Percentiles rank a stretch among this genome's conserved stretches.
Evolutionary conservation across 2,797 vertebrate species (phyloP).

Genomic region (Aphelocoma californica): DNA sequence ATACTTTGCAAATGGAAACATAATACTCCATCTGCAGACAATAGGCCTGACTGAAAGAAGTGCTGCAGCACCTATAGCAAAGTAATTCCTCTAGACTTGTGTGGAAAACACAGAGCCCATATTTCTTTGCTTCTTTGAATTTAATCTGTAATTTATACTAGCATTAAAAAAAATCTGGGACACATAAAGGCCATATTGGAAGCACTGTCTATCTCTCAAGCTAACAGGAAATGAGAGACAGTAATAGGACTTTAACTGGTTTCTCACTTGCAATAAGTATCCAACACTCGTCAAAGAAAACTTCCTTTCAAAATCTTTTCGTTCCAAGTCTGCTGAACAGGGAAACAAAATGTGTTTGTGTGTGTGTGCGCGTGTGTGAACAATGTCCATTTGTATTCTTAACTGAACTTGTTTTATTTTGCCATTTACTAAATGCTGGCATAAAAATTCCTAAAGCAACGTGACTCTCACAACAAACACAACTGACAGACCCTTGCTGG

Average conservation of each 20-base stretch:
- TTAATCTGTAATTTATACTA: not conserved
- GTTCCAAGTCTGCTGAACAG: not conserved
- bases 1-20: not conserved
- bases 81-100: not conserved
- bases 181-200: slow-evolving; percentile 27
- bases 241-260: not conserved
- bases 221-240: slow-evolving; percentile 57
- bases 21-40: slow-evolving; percentile 25
- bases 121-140: slow-evolving; percentile 9
- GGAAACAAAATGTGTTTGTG: not conserved
- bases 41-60: not conserved
- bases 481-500: not conserved
- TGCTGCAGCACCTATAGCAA: not conserved
- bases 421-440: slow-evolving; percentile 27
- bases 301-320: not conserved
- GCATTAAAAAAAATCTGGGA: slow-evolving; percentile 32
- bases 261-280: slow-evolving; percentile 4
- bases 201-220: not conserved
- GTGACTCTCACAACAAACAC: slow-evolving; percentile 48
- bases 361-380: not conserved
- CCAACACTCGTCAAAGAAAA: not conserved
- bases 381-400: slow-evolving; percentile 31
- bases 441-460: slow-evolving; percentile 33
- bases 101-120: not conserved
- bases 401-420: slow-evolving; percentile 20